Base-by-base conservation (phyloP, 2,113 vertebrate species). In the Odontesthes bonariensis region DNA sequence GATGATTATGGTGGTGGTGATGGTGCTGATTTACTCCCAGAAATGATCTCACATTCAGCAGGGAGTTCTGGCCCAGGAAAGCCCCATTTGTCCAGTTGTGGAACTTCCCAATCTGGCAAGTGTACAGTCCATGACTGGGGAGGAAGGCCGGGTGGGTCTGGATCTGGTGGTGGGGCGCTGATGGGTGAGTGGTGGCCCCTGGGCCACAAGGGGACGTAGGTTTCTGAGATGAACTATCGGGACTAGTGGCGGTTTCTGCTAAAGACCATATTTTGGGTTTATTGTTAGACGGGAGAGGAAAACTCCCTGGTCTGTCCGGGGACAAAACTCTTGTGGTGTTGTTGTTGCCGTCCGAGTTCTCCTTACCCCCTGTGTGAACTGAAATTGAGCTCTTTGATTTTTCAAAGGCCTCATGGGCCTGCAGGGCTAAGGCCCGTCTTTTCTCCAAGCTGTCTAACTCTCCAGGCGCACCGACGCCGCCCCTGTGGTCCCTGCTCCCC, bases 261-360 rank as follows among this genome's bases (percentile, higher is more conserved):
- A 99, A 94, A 9, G 98, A 99, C 98, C 98, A 99, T 79, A 99
- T 99, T 95, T 99, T 99, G 79, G 98, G 98, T 86, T 99, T 99
- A 91, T 92, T 97, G 92, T 94, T 96, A 38, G 94, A 91, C 12
- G 95, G 95, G 79, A 96, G 93, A 72, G 96, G 97, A 81, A 97
- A 95, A 77, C 92, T 93, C 47, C 93, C 96, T 0, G 94, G 93
- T 62, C 94, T 92, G 51, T 95, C 94, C 0, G 96, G 96, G 38
- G 95, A 97, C 67, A 95, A 73, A 76, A 98, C 95, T 71, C 95
- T 88, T 0, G 95, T 89, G n/a, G 95, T 89, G n/a, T 79, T 98
- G 81, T 90, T 95, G 77, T 93, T 95, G 1, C 87, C 90, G 70
- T 97, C 97, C 8, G 95, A 89, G 79, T 53, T 88, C 71, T 96